phyloP scores from a whole-genome alignment of 1,140 invertebrate genomes.

The Aphelinus certus region DNA sequence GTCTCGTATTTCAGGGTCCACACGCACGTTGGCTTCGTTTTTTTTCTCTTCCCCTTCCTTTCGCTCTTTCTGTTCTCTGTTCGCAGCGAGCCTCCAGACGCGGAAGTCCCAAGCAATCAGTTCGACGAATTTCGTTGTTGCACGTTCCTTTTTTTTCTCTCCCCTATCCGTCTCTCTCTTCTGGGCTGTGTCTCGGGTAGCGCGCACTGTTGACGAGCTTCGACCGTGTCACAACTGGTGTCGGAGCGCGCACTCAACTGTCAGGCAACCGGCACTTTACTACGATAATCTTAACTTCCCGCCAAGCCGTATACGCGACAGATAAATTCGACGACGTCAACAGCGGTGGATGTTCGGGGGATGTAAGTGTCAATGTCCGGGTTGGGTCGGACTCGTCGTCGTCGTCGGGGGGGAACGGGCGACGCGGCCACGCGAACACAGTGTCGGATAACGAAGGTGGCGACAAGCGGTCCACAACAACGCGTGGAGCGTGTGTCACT shows the following conservation, averaged over 20 bases:
- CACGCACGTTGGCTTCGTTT: constrained; percentile 29
- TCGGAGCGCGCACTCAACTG: not conserved
- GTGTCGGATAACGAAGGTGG: too few relatives aligned
- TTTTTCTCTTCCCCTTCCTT: constrained; percentile 1
- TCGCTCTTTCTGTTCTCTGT: not conserved
- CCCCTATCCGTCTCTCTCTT: not conserved
- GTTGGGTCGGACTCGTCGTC: not conserved
- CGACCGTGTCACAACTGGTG: not conserved
- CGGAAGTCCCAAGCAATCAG: too few relatives aligned
- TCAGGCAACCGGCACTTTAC: not conserved
- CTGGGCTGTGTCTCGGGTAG: too few relatives aligned
- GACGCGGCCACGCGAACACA: not conserved
- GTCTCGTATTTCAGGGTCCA: constrained; percentile 47
- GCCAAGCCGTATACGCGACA: not conserved
- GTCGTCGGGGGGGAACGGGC: not conserved
- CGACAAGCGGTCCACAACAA: too few relatives aligned
- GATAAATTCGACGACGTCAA: not conserved
- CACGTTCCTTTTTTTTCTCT: not conserved
- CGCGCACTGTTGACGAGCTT: too few relatives aligned
- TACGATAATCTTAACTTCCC: too few relatives aligned
- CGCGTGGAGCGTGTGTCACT: too few relatives aligned
- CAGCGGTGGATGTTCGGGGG: not conserved
- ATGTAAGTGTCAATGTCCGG: not conserved
- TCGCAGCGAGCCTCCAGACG: too few relatives aligned
- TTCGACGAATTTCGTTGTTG: too few relatives aligned